Evolutionary conservation across 1,140 invertebrate species (phyloP), one percentile per base, ranked within the genome.

Genomic region (Aphaenogaster rudis): DNA sequence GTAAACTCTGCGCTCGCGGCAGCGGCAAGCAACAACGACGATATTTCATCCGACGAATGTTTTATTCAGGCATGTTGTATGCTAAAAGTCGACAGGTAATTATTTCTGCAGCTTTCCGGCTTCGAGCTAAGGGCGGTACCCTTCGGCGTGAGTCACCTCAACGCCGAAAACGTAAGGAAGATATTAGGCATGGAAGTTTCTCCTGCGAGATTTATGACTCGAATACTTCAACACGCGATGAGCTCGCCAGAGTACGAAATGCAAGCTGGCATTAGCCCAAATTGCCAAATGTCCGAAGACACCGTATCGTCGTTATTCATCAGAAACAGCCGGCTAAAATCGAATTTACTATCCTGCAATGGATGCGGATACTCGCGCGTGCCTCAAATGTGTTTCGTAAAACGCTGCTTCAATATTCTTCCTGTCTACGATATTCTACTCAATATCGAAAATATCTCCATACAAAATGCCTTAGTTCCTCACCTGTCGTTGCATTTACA

Each of bases 231-330:
- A 80, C 89, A 88, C 88, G 86, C 88, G 66, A 90, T 76, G 86
- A 74, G 74, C 69, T 90, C 72, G 71, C 33, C 63, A 33, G 74
- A 88, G 52, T 85, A 90, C 59, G 88, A 90, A 90, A 88, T 48
- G 69, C 86, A 80, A 88, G 79, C 80, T 90, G 88, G 88, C 89
- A 85, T 85, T 85, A 77, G 67, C 79, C 89, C 88, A 90, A 90
- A 90, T 90, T 90, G 79, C 85, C 59, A 48, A 57, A 85, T 66
- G 59, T 88, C 86, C 50, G 54, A 90, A 86, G 88, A 90, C 80
- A 85, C 79, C 66, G 67, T 67, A 59, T 77, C 61, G 59, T 90
- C 86, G 87, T 90, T 90, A 90, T 90, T 90, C 90, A 90, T 86
- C 61, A 81, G 48, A 52, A 69, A 79, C 11, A 42, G 33, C 74